These are phyloP conservation scores for Protaetia brevitarsis DNA, from an alignment of 1,140 invertebrate genomes.

Conservation along the genomic window DNA sequence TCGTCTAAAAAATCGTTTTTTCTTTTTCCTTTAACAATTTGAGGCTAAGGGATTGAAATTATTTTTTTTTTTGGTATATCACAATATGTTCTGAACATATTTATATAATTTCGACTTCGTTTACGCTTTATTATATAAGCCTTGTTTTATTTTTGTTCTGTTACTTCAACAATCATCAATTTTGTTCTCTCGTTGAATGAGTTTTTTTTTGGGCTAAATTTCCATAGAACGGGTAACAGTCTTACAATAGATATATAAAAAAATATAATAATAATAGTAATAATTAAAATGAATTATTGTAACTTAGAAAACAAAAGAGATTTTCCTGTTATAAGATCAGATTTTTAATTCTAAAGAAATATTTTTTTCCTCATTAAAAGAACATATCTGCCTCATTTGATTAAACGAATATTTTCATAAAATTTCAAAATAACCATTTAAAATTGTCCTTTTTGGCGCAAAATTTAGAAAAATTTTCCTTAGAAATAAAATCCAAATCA, in stretches of 20 bases:
- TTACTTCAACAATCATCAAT: conserved; percentile 24
- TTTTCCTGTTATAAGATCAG: not conserved
- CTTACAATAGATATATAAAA: conserved; percentile 35
- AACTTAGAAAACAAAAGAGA: conserved; percentile 11
- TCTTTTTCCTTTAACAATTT: no score
- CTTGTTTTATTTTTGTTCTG: not conserved
- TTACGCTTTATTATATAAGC: not conserved
- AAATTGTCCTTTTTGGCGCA: no score
- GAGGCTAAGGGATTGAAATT: no score
- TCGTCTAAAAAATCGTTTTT: not conserved
- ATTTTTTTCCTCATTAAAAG: no score
- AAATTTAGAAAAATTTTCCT: no score
- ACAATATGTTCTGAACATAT: conserved; percentile 46
- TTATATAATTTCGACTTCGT: conserved; percentile 33
- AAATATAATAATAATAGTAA: conserved; percentile 21
- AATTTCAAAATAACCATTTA: no score
- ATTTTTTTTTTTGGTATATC: conserved; percentile 33
- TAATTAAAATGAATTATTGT: not conserved
- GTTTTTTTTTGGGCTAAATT: conserved; percentile 38
- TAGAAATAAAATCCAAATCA: no score
- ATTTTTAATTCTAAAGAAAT: no score
- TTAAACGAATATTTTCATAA: no score
- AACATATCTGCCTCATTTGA: no score
- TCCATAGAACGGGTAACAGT: conserved; percentile 47
- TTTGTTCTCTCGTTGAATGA: conserved; percentile 25